phyloP scores from a whole-genome alignment of 2,797 vertebrate genomes.

The Propithecus deckenii region DNA sequence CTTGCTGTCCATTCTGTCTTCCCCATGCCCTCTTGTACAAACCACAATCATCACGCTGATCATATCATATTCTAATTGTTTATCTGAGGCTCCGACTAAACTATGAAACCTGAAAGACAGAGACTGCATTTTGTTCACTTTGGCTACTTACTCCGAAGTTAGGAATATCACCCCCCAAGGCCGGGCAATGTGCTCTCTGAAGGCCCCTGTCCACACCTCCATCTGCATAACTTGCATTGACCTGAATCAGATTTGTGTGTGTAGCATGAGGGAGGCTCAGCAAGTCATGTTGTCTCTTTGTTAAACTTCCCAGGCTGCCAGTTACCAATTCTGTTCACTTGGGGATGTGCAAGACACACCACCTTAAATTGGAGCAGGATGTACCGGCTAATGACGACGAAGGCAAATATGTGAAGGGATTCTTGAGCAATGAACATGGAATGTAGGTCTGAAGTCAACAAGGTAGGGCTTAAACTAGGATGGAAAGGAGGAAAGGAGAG shows the following conservation, averaged over 20 bases:
- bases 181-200: constrained; percentile 45
- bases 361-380: constrained; percentile 63
- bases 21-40: not conserved
- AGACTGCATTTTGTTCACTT: not conserved
- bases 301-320: constrained; percentile 74
- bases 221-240: constrained; percentile 69
- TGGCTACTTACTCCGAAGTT: not conserved
- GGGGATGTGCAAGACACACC: constrained; percentile 29
- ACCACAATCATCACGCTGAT: not conserved
- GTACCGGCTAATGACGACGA: constrained; percentile 51
- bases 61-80: not conserved
- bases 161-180: not conserved
- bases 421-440: constrained; percentile 47
- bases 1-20: not conserved
- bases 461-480: constrained; percentile 3
- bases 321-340: constrained; percentile 60
- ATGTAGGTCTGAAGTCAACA: constrained; percentile 65
- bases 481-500: constrained; percentile 60
- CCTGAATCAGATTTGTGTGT: constrained; percentile 65
- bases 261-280: constrained; percentile 53
- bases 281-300: constrained; percentile 64
- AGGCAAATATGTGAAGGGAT: constrained; percentile 65
- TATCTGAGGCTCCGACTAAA: not conserved
- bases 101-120: not conserved
- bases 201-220: constrained; percentile 23